Conservation (phyloP, 1,140 invertebrate genomes). For the Diploscapter pachys region DNA sequence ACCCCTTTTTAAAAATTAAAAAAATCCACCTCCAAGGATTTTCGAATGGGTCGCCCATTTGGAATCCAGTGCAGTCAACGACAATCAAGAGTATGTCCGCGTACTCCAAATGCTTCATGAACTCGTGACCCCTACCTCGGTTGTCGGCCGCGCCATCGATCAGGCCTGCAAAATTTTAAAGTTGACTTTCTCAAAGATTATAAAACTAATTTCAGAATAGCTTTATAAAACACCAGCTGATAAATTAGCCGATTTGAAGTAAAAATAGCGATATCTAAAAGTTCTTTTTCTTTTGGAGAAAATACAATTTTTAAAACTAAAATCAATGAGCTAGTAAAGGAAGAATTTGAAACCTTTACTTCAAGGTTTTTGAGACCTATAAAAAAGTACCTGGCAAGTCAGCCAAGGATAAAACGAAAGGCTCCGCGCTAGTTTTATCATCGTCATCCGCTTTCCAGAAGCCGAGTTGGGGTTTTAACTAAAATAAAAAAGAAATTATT, state of each 20-base stretch:
- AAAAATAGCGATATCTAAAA: too few relatives aligned
- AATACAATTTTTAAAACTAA: too few relatives aligned
- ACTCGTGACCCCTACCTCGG: conserved; percentile 66
- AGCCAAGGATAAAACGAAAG: conserved; percentile 73
- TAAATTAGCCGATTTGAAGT: too few relatives aligned
- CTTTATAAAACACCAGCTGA: too few relatives aligned
- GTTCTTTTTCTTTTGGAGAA: too few relatives aligned
- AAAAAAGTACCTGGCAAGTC: conserved; percentile 73
- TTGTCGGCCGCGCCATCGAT: conserved; percentile 90
- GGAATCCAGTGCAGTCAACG: conserved; percentile 62
- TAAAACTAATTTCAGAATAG: background rate
- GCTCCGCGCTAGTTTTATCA: conserved; percentile 1
- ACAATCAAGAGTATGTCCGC: conserved; percentile 82
- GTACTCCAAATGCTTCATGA: conserved; percentile 78
- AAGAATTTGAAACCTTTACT: too few relatives aligned
- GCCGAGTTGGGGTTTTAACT: conserved; percentile 22
- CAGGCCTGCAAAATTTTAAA: conserved; percentile 63
- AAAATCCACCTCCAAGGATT: conserved; percentile 46
- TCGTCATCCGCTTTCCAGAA: conserved; percentile 20
- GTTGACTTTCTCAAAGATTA: background rate
- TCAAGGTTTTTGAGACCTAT: too few relatives aligned
- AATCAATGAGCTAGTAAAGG: too few relatives aligned
- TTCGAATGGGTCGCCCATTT: conserved; percentile 36
- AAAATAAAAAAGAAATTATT: background rate
- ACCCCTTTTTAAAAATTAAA: background rate